Conservation (phyloP, 1,140 invertebrate species). For the Eciton burchellii region DNA sequence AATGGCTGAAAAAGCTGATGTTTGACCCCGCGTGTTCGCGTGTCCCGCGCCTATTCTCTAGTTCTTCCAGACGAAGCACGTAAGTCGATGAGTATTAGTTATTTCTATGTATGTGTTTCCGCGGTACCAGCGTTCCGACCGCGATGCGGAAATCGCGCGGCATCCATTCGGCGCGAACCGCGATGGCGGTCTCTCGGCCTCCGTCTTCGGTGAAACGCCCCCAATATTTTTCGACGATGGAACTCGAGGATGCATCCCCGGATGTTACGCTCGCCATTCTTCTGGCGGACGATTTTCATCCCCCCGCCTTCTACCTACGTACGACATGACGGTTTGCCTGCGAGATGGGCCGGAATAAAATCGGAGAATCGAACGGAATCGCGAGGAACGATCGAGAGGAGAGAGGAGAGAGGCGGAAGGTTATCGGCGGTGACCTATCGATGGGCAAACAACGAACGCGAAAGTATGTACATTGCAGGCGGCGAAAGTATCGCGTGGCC, state of each 20-base stretch:
- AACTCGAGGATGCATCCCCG: neutral
- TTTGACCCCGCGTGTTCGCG: no score
- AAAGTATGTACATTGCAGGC: slow-evolving; percentile 10
- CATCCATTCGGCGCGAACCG: neutral
- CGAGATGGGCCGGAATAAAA: slow-evolving; percentile 6
- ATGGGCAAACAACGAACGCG: slow-evolving; percentile 14
- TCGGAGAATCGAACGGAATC: neutral
- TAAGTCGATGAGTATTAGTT: neutral
- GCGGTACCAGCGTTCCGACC: neutral
- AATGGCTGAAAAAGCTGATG: no score
- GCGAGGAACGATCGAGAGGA: neutral
- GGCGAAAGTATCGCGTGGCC: slow-evolving; percentile 12
- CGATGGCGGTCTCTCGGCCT: neutral
- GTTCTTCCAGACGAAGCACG: neutral
- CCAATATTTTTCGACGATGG: slow-evolving; percentile 9
- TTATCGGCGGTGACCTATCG: neutral
- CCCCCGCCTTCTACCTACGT: neutral
- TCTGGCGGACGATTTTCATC: neutral
- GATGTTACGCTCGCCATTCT: neutral
- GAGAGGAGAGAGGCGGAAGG: no score
- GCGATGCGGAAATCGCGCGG: neutral
- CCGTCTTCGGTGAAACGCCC: neutral
- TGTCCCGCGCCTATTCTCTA: no score
- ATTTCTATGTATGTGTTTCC: slow-evolving; percentile 36
- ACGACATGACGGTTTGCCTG: neutral